phyloP scores from a whole-genome alignment of 2,888 invertebrate genomes.

The Cactoblastis cactorum region DNA sequence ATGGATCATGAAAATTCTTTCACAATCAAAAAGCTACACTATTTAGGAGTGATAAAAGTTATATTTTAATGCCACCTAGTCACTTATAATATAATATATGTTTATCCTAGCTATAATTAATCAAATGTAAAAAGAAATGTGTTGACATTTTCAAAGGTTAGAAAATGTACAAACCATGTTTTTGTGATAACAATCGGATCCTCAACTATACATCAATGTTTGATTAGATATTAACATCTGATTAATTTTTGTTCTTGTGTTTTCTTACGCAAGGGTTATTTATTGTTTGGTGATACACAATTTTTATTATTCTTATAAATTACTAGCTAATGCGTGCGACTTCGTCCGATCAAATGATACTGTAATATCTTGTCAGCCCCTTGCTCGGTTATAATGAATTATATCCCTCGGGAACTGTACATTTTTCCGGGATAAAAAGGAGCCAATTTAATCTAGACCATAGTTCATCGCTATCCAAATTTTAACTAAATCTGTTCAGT shows the following conservation, averaged over 20 bases:
- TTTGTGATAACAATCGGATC: background rate
- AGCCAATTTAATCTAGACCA: too few relatives aligned
- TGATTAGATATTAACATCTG: background rate
- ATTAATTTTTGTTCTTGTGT: conserved; percentile 2
- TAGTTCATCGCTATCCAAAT: too few relatives aligned
- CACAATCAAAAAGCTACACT: too few relatives aligned
- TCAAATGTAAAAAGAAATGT: background rate
- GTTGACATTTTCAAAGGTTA: conserved; percentile 6
- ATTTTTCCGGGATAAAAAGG: too few relatives aligned
- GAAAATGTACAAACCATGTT: conserved; percentile 6
- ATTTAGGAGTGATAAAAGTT: too few relatives aligned
- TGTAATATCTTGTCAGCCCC: background rate
- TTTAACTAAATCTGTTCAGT: too few relatives aligned
- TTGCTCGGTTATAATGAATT: background rate
- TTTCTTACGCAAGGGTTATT: conserved; percentile 2
- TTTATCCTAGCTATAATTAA: too few relatives aligned
- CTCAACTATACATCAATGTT: conserved; percentile 11
- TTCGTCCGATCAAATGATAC: too few relatives aligned
- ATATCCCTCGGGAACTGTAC: too few relatives aligned
- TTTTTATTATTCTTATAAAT: background rate
- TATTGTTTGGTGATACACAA: background rate
- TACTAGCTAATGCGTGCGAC: background rate
- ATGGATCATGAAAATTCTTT: conserved; percentile 59
- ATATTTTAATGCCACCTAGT: too few relatives aligned
- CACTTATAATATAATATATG: too few relatives aligned